Conservation (phyloP, 2,113 vertebrate species). For the Tautogolabrus adspersus region DNA sequence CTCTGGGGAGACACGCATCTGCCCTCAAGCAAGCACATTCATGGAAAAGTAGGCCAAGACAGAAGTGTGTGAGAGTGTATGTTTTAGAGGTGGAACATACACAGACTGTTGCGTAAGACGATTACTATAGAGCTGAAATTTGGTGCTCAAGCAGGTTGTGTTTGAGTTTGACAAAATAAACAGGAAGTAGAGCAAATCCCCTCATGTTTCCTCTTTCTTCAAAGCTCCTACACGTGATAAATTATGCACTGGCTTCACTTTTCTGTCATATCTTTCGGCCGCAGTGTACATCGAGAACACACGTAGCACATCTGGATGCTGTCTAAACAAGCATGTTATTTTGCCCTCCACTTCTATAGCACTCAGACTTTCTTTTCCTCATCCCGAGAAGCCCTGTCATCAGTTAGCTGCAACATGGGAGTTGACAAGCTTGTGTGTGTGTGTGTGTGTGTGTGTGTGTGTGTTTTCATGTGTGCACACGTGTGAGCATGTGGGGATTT, state of each 20-base stretch:
- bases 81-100: slow-evolving; percentile 14
- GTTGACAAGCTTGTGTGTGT: slow-evolving; percentile 35
- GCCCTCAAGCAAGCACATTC: slow-evolving; percentile 54
- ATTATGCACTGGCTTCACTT: slow-evolving; percentile 8
- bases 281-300: slow-evolving; percentile 3
- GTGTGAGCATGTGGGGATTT: not conserved
- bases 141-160: slow-evolving; percentile 1
- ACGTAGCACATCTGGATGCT: slow-evolving; percentile 55
- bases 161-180: slow-evolving; percentile 7
- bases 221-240: slow-evolving; percentile 17
- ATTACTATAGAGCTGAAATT: not conserved
- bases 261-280: slow-evolving; percentile 22
- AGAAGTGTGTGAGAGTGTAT: slow-evolving; percentile 20
- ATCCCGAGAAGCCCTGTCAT: slow-evolving; percentile 59
- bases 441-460: not conserved
- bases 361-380: slow-evolving; percentile 48
- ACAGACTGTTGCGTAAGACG: not conserved
- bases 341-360: slow-evolving; percentile 36
- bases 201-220: not conserved
- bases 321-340: slow-evolving; percentile 68
- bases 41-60: slow-evolving; percentile 62
- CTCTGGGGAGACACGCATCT: slow-evolving; percentile 52
- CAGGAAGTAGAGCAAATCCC: not conserved
- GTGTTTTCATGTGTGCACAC: not conserved
- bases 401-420: slow-evolving; percentile 36